phyloP scores from a whole-genome alignment of 1,140 invertebrate species.

The Ostrea edulis region DNA sequence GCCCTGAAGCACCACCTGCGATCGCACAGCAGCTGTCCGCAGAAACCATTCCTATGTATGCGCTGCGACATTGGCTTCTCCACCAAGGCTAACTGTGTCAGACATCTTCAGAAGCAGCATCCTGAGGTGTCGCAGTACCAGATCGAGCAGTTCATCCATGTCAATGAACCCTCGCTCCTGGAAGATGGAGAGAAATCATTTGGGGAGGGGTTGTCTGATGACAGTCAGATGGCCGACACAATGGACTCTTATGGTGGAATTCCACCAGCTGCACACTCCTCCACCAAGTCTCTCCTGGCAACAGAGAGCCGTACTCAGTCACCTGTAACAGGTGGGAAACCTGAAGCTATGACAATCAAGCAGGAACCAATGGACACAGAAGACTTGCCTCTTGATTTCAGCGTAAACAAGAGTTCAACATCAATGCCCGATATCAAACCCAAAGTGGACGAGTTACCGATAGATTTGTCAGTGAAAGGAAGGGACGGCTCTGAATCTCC shows the following conservation, averaged over 20 bases:
- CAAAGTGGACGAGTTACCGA: conserved; percentile 63
- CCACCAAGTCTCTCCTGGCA: conserved; percentile 44
- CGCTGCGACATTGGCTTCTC: conserved; percentile 79
- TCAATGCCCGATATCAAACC: conserved; percentile 40
- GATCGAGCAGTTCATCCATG: conserved; percentile 68
- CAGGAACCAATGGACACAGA: conserved; percentile 59
- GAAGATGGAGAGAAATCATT: conserved; percentile 60
- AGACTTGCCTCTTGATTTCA: conserved; percentile 87
- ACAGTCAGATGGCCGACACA: conserved; percentile 42
- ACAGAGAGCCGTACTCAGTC: conserved; percentile 42
- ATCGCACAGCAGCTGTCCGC: conserved; percentile 76
- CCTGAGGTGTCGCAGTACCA: conserved; percentile 72
- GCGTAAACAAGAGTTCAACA: conserved; percentile 84
- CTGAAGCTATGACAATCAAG: conserved; percentile 51
- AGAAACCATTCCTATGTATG: conserved; percentile 79
- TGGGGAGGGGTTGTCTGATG: conserved; percentile 48
- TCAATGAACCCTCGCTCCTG: conserved; percentile 58
- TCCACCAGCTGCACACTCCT: conserved; percentile 68
- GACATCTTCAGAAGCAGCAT: conserved; percentile 80
- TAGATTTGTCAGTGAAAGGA: conserved; percentile 71
- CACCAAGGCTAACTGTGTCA: conserved; percentile 79
- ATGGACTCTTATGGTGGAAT: conserved; percentile 38
- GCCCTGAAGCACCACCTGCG: conserved; percentile 79
- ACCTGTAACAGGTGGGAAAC: conserved; percentile 25
- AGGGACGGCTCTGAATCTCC: conserved; percentile 24